phyloP scores from a whole-genome alignment of 2,797 vertebrate genomes.

The Salmo trutta region DNA sequence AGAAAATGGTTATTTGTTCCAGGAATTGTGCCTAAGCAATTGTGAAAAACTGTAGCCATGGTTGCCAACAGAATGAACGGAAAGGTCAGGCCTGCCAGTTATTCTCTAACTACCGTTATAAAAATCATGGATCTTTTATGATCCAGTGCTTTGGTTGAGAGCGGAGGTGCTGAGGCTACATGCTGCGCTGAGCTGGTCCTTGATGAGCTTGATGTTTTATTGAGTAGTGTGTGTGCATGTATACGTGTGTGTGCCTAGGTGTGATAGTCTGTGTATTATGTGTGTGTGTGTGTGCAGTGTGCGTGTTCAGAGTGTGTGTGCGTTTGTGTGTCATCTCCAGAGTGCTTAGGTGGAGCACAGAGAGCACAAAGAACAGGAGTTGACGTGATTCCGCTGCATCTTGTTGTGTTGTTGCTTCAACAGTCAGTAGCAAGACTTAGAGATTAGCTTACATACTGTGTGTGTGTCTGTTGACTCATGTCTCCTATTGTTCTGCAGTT shows the following conservation, averaged over 20 bases:
- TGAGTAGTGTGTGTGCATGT: neutral
- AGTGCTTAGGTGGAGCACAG: neutral
- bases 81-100: constrained; percentile 39
- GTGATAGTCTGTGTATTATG: neutral
- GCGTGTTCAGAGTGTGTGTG: neutral
- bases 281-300: neutral
- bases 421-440: constrained; percentile 14
- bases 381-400: neutral
- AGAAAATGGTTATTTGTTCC: too few species aligned
- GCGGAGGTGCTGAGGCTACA: constrained; percentile 28
- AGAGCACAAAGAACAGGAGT: neutral
- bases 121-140: constrained; percentile 57
- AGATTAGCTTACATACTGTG: constrained; percentile 1
- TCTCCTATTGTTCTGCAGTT: neutral
- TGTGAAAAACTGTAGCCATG: constrained; percentile 16
- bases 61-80: constrained; percentile 21
- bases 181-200: neutral
- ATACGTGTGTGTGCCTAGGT: neutral
- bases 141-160: constrained; percentile 19
- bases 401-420: neutral
- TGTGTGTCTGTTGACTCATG: neutral
- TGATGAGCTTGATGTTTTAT: constrained; percentile 9
- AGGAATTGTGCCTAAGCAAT: too few species aligned
- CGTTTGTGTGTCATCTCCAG: constrained; percentile 2
- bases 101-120: constrained; percentile 33